Percentiles rank a stretch among this genome's conserved stretches.
phyloP scores from a whole-genome alignment of 2,113 vertebrate species.

The Neoarius graeffei region DNA sequence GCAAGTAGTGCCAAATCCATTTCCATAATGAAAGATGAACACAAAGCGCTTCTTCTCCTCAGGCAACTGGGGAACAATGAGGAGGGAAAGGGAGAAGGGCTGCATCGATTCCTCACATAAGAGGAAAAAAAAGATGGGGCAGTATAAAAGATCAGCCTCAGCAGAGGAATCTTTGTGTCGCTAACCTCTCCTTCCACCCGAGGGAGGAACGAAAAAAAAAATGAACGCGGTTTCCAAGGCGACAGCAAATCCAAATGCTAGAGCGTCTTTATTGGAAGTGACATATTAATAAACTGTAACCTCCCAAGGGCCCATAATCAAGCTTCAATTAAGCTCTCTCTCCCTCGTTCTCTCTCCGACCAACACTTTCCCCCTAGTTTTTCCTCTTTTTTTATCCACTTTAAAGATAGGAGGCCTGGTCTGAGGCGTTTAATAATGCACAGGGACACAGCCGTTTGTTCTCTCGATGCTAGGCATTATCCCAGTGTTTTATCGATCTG shows the following conservation, averaged over 20 bases:
- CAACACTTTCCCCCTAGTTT: constrained; percentile 17
- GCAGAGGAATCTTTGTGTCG: constrained; percentile 51
- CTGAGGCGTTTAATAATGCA: constrained; percentile 57
- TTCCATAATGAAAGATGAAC: constrained; percentile 45
- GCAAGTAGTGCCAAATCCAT: constrained; percentile 33
- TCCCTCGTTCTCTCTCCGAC: constrained; percentile 38
- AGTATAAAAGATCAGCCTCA: constrained; percentile 34
- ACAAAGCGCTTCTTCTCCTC: constrained; percentile 44
- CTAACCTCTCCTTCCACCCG: constrained; percentile 64
- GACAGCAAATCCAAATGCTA: constrained; percentile 65
- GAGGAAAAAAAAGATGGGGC: constrained; percentile 29
- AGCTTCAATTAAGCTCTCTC: constrained; percentile 65
- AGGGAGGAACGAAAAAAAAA: constrained; percentile 46
- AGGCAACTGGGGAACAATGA: constrained; percentile 23
- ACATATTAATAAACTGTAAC: constrained; percentile 74
- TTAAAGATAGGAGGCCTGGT: background rate
- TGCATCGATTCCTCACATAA: constrained; percentile 20
- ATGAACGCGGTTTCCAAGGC: constrained; percentile 68
- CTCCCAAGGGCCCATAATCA: constrained; percentile 66
- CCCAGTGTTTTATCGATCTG: constrained; percentile 48
- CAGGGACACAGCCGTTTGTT: constrained; percentile 4
- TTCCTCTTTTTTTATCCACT: background rate
- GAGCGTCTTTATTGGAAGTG: constrained; percentile 70
- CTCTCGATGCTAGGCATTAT: constrained; percentile 43
- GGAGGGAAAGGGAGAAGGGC: background rate